Evolutionary conservation across 2,888 invertebrate genomes (phyloP), one percentile per base, ranked within the genome.

Genomic region (Stegophylla sp.): DNA sequence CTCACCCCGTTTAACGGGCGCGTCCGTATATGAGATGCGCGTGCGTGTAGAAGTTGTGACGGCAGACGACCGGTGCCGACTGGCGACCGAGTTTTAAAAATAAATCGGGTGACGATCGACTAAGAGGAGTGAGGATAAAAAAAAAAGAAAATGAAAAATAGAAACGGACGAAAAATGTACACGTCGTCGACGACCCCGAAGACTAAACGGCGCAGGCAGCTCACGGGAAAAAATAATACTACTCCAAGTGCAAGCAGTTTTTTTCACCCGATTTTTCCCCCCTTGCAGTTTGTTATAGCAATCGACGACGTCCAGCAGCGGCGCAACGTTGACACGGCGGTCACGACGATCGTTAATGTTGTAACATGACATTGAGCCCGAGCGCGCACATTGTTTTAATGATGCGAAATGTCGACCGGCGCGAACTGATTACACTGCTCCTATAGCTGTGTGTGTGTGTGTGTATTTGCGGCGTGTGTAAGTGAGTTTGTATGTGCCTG

Each of bases 11-110:
- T 20, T 20, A 3, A 17, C 17, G 20, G 20, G 56, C 20, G 20
- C 53, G n/a, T 53, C 7, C n/a, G n/a, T n/a, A n/a, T n/a, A 20
- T n/a, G 10, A 20, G 20, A 17, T 1, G n/a, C 12, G n/a, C 51
- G 51, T 51, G 51, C n/a, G n/a, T 51, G n/a, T 51, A 51, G n/a
- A 17, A 17, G 17, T 7, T 0, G n/a, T 51, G 51, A n/a, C n/a
- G 51, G n/a, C 56, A 20, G 56, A 34, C 20, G 23, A 2, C 56
- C n/a, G 45, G 51, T 23, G 69, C 48, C 12, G 69, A 28, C 48
- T 51, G 69, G 48, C 48, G 28, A 28, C 69, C 69, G 48, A 69
- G 51, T 51, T 51, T 51, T 51, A 51, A 69, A 69, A 69, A 69
- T 51, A 51, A 69, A 64, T 28, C 51, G 51, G 1, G 28, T 12